Conservation (phyloP, 2,113 vertebrate species). For the Phylloscopus trochilus region DNA sequence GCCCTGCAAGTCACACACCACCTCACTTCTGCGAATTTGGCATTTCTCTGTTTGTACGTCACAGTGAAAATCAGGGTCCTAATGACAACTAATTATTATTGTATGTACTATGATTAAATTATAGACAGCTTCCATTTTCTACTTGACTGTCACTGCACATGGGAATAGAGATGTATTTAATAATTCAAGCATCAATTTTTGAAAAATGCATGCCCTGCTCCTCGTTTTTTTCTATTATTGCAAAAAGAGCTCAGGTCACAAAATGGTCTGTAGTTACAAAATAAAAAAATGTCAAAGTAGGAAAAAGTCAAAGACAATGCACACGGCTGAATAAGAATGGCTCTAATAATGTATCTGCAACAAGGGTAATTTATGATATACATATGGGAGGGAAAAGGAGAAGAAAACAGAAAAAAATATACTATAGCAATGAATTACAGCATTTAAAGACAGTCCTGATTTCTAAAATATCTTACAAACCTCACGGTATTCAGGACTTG, state of each 20-base stretch:
- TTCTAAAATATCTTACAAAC: neutral
- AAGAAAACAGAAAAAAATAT: neutral
- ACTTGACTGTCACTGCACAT: neutral
- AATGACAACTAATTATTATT: constrained; percentile 39
- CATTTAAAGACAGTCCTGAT: neutral
- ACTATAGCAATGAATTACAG: neutral
- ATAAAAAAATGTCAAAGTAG: neutral
- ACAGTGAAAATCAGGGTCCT: neutral
- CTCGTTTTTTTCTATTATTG: neutral
- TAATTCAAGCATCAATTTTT: constrained; percentile 41
- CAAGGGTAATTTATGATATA: neutral
- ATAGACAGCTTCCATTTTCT: constrained; percentile 42
- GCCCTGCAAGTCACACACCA: neutral
- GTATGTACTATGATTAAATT: constrained; percentile 38
- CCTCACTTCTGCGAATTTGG: neutral
- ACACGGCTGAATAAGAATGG: neutral
- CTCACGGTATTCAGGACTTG: neutral
- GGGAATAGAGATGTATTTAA: constrained; percentile 21
- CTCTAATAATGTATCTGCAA: neutral
- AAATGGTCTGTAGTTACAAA: neutral
- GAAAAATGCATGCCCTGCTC: neutral
- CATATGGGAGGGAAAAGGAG: neutral
- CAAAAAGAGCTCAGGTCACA: neutral
- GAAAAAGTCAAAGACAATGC: neutral
- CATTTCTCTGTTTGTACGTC: neutral